Conservation (phyloP, 1,140 invertebrate species). For the Oncopodura yosiiana region DNA sequence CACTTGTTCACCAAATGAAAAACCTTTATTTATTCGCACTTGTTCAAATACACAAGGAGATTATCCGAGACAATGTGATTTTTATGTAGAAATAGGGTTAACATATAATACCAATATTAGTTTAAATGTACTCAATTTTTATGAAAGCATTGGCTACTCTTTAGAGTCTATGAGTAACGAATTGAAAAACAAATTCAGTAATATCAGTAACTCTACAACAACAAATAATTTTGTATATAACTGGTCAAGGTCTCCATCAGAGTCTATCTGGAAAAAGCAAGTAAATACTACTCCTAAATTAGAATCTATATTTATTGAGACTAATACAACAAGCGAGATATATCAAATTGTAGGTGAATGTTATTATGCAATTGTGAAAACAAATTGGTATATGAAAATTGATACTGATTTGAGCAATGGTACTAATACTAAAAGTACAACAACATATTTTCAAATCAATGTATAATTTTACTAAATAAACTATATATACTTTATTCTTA, state of each 20-base stretch:
- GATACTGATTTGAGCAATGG: background rate
- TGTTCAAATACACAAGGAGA: conserved; percentile 7
- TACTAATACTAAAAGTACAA: background rate
- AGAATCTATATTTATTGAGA: background rate
- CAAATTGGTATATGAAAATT: conserved; percentile 1
- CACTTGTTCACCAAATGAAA: background rate
- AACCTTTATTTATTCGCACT: background rate
- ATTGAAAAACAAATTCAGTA: background rate
- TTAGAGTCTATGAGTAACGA: background rate
- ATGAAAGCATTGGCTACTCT: conserved; percentile 12
- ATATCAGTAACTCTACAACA: background rate
- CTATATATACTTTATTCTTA: no score
- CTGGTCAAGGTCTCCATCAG: background rate
- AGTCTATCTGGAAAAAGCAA: background rate
- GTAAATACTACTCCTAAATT: background rate
- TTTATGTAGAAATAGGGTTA: background rate
- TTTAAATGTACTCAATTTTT: conserved; percentile 4
- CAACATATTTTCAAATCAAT: background rate
- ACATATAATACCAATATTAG: background rate
- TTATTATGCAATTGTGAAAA: background rate
- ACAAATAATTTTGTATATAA: background rate
- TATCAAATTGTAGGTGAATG: conserved; percentile 10
- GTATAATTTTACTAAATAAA: no score
- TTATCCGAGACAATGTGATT: conserved; percentile 11
- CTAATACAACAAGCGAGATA: background rate